Conservation (phyloP, 2,888 invertebrate species). For the Nemoura dubitans region DNA sequence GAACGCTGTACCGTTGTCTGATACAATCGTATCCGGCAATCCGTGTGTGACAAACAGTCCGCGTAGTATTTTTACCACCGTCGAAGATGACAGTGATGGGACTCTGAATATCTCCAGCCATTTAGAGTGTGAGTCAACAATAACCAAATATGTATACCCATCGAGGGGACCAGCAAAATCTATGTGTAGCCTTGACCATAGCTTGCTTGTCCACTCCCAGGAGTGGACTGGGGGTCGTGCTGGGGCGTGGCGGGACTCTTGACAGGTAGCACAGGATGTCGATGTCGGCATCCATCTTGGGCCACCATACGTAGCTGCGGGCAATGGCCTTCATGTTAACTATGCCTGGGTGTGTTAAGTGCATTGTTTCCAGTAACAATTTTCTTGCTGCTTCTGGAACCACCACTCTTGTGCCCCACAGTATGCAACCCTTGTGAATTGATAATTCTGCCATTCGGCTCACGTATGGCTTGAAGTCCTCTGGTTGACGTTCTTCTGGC, state of each 20-base stretch:
- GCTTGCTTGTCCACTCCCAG: slow-evolving; percentile 20
- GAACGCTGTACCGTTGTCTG: no score
- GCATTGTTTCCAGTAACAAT: background rate
- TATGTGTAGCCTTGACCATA: slow-evolving; percentile 13
- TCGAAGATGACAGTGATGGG: slow-evolving; percentile 44
- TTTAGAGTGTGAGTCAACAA: slow-evolving; percentile 18
- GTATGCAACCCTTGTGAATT: background rate
- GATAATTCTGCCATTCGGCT: background rate
- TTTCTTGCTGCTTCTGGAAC: background rate
- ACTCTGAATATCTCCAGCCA: slow-evolving; percentile 19
- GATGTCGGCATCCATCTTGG: slow-evolving; percentile 19
- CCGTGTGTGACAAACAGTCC: no score
- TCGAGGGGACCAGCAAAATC: slow-evolving; percentile 40
- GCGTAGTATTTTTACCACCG: slow-evolving; percentile 46
- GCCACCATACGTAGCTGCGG: slow-evolving; percentile 28
- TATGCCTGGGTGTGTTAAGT: background rate
- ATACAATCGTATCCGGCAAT: no score
- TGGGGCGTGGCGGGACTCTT: background rate
- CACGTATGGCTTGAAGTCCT: background rate
- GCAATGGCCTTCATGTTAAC: slow-evolving; percentile 1
- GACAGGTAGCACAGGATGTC: slow-evolving; percentile 8
- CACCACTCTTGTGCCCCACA: slow-evolving; percentile 10
- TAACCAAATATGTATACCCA: slow-evolving; percentile 12
- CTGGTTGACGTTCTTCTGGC: background rate
- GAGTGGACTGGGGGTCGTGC: background rate